A percentile compares a stretch with the other conserved stretches of the same genome.
Evolutionary conservation across 2,888 invertebrate species (phyloP).

Genomic region (Drosophila anomalata): DNA sequence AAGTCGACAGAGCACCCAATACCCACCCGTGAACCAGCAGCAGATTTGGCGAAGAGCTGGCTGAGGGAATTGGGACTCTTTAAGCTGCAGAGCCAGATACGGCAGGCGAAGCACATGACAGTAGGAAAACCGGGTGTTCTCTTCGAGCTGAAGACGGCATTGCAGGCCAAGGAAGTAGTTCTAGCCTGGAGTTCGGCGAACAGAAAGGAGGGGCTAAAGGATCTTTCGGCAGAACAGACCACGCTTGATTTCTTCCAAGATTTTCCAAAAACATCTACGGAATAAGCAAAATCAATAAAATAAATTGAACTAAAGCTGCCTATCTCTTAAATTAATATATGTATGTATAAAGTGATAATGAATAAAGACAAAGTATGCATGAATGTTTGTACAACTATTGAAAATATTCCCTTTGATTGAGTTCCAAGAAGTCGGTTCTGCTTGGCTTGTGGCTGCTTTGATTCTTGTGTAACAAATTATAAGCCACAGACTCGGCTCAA

Average conservation of each 20-base stretch:
- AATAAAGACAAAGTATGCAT: neutral
- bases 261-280: neutral
- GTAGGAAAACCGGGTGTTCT: slow-evolving; percentile 5
- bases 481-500: slow-evolving; percentile 64
- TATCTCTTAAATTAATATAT: no score
- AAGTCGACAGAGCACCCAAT: neutral
- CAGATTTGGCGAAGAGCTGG: slow-evolving; percentile 17
- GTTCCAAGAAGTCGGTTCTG: neutral
- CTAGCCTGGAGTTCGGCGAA: neutral
- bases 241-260: slow-evolving; percentile 8
- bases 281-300: neutral
- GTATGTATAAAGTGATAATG: neutral
- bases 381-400: neutral
- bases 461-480: slow-evolving; percentile 78
- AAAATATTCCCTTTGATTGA: neutral
- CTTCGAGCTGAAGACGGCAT: slow-evolving; percentile 27
- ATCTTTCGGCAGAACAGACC: neutral
- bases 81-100: slow-evolving; percentile 38
- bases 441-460: slow-evolving; percentile 39
- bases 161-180: slow-evolving; percentile 31
- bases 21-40: neutral
- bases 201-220: neutral
- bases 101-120: slow-evolving; percentile 29
- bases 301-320: no score
- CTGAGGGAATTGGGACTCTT: slow-evolving; percentile 15